phyloP scores from a whole-genome alignment of 2,888 invertebrate species.

The Hoplodrina blanda region DNA sequence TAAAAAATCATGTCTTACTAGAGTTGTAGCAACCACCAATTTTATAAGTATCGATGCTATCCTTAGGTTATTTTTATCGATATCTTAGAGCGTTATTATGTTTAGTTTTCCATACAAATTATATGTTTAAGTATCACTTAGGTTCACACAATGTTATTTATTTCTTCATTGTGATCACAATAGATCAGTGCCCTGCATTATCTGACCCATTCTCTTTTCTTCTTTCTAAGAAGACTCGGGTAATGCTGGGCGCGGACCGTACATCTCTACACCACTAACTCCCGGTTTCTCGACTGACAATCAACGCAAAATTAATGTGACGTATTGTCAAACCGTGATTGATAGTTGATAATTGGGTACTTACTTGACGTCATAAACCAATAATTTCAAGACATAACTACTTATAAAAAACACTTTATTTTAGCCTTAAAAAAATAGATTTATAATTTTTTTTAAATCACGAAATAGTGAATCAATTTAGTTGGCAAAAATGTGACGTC shows the following conservation, averaged over 20 bases:
- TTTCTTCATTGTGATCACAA: conserved; percentile 1
- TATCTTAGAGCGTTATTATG: conserved; percentile 11
- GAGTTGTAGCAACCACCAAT: conserved; percentile 51
- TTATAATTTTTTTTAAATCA: too few relatives aligned
- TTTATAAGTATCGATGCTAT: conserved; percentile 24
- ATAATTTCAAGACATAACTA: too few relatives aligned
- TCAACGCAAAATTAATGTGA: not conserved
- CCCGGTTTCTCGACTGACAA: not conserved
- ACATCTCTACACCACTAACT: conserved; percentile 7
- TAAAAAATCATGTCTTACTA: conserved; percentile 54
- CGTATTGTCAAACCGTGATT: too few relatives aligned
- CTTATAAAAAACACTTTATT: too few relatives aligned
- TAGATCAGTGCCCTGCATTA: not conserved
- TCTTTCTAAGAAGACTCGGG: too few relatives aligned
- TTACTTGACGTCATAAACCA: too few relatives aligned
- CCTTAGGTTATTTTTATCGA: conserved; percentile 16
- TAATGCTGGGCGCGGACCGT: not conserved
- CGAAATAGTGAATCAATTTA: too few relatives aligned
- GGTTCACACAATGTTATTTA: conserved; percentile 9
- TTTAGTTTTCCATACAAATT: not conserved
- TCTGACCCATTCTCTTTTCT: too few relatives aligned
- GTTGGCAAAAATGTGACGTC: too few relatives aligned
- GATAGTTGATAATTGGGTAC: too few relatives aligned
- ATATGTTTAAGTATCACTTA: not conserved
- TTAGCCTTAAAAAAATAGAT: too few relatives aligned